Evolutionary conservation across 2,888 invertebrate genomes (phyloP), one percentile per base, ranked within the genome.

Genomic region (Suillia variegata): DNA sequence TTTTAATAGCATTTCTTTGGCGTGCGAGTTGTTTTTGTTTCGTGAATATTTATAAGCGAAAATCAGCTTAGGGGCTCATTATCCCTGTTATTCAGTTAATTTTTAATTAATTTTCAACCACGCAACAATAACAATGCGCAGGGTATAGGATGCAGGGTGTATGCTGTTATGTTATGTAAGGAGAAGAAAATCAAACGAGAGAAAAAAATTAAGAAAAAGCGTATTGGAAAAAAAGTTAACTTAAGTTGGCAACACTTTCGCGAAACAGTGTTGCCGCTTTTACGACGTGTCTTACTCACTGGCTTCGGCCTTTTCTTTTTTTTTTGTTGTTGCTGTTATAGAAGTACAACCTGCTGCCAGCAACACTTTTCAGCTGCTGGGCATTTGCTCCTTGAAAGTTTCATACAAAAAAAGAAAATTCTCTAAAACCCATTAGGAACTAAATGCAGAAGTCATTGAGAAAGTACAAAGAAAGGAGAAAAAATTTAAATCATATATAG

Each of bases 11-110:
- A n/a, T 52, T 52, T 15, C 24, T 50, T n/a, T n/a, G n/a, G n/a
- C n/a, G 6, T 45, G 47, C 62, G 56, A 53, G 58, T 69, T 68
- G 66, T 70, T 58, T 45, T 34, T 62, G 63, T 69, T 68, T 52
- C 56, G 61, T 47, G 68, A 70, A 75, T 66, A 70, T 70, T 71
- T 75, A 69, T 68, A 71, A 67, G 69, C 70, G 65, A 70, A 77
- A 78, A 74, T 75, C 77, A 75, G 77, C 77, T 77, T 78, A 79
- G 76, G 78, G 77, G 74, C 78, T 74, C 75, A 75, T 78, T 78
- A 79, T 77, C 77, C 77, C 67, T 61, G 63, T 77, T 77, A 75
- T 77, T 77, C 69, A 74, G 71, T 72, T 77, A 77, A 75, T 76
- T 77, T 76, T 76, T 77, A 77, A 77, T 77, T 77, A 77, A 77